phyloP scores from a whole-genome alignment of 1,140 invertebrate species.

The Drosophila bocqueti region DNA sequence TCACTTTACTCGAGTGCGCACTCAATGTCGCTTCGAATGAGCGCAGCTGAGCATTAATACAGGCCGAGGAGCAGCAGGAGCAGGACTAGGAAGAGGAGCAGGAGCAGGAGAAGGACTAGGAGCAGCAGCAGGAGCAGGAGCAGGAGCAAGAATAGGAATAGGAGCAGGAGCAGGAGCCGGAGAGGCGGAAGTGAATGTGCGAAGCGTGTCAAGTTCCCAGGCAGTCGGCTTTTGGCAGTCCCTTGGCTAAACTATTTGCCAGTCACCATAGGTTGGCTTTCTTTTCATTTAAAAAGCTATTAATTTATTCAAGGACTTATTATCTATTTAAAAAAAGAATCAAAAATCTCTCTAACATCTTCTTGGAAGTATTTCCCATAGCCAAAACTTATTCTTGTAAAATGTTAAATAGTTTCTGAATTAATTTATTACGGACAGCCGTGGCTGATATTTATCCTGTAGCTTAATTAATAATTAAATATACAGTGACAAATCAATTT shows the following conservation, averaged over 20 bases:
- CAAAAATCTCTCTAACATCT: background rate
- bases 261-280: background rate
- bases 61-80: background rate
- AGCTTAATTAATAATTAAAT: no score
- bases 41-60: slow-evolving; percentile 32
- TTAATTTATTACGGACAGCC: background rate
- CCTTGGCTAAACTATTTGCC: slow-evolving; percentile 4
- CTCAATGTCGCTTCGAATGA: slow-evolving; percentile 60
- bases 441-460: no score
- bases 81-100: background rate
- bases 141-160: background rate
- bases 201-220: slow-evolving; percentile 15
- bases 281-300: background rate
- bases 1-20: slow-evolving; percentile 70
- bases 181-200: background rate
- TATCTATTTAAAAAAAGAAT: no score
- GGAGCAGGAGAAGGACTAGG: background rate
- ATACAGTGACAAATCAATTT: background rate
- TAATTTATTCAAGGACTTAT: no score
- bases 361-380: background rate
- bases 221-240: slow-evolving; percentile 4
- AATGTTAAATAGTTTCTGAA: background rate
- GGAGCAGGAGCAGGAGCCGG: background rate
- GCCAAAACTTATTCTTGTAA: background rate
- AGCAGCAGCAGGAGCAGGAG: background rate